These are phyloP conservation scores for Drosophila ustulata DNA, from an alignment of 2,888 invertebrate genomes.

Conservation along the genomic window DNA sequence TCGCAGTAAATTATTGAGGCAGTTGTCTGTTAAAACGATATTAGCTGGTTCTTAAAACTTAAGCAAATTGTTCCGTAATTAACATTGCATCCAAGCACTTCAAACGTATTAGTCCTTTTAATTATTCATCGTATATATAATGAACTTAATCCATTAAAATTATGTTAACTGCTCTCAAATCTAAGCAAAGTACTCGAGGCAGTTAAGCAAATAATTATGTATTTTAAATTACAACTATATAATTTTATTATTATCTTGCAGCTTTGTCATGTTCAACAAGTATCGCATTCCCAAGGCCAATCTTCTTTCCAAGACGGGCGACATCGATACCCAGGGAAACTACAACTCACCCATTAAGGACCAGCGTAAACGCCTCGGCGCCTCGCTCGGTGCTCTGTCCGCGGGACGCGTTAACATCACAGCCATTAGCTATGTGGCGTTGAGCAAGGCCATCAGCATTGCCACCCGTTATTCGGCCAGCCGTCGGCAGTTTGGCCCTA, in stretches of 20 bases:
- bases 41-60: background rate
- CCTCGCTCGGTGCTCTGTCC: conserved; percentile 93
- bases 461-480: conserved; percentile 95
- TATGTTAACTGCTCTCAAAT: background rate
- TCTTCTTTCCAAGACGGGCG: conserved; percentile 93
- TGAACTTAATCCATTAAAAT: background rate
- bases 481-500: conserved; percentile 94
- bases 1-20: background rate
- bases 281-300: conserved; percentile 92
- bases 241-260: conserved; percentile 65
- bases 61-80: background rate
- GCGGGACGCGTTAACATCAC: conserved; percentile 92
- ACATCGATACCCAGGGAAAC: conserved; percentile 93
- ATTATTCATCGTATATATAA: no score
- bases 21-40: background rate
- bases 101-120: no score
- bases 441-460: conserved; percentile 92
- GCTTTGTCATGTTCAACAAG: conserved; percentile 91
- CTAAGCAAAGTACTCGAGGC: background rate
- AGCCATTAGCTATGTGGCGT: conserved; percentile 87
- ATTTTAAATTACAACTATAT: background rate
- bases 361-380: conserved; percentile 93
- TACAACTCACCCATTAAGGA: conserved; percentile 93
- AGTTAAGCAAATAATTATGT: background rate
- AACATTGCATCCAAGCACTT: background rate